Base-by-base conservation (phyloP, 2,113 vertebrate species). In the Excalfactoria chinensis region DNA sequence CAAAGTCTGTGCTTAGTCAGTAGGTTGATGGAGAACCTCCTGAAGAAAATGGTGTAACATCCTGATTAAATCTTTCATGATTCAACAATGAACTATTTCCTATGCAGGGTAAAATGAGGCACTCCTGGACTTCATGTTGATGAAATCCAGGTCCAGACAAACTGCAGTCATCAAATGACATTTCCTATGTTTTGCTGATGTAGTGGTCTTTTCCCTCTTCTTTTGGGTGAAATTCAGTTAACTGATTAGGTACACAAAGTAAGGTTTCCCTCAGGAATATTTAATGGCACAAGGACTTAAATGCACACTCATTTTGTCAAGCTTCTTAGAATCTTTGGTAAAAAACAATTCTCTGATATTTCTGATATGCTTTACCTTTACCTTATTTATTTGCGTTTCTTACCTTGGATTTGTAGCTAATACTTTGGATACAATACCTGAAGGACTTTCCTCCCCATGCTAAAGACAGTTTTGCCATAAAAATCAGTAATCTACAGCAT, bases 51-150 rank as follows among this genome's bases (percentile, higher is more conserved):
- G 74, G 68, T 79, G 66, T 13, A 84, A 83, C 26, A 74, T 78
- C 75, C 83, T 88, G 37, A 85, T 63, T 76, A 85, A 85, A 89
- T 59, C 44, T 63, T 69, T 48, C 85, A 78, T 91, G 84, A 91
- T 91, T 85, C 84, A 96, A 68, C 75, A 74, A 51, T 88, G 78
- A 92, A 71, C 71, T n/a, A 84, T 78, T 92, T 94, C 55, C 92
- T 70, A 28, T 4, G 40, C 46, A 70, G 58, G 25, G 32, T 14
- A 93, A 64, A 32, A 67, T n/a, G 37, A 92, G 34, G 59, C 51
- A 67, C 1, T n/a, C 11, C 63, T 58, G 46, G 74, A n/a, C 32
- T 73, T 70, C 22, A 41, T 37, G 14, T 16, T 83, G 89, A 44
- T 62, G 59, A 92, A 88, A 84, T 35, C 77, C 49, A 70, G 63